Evolutionary conservation across 1,140 invertebrate species (phyloP).

Genomic region (Paralvinella palmiformis): DNA sequence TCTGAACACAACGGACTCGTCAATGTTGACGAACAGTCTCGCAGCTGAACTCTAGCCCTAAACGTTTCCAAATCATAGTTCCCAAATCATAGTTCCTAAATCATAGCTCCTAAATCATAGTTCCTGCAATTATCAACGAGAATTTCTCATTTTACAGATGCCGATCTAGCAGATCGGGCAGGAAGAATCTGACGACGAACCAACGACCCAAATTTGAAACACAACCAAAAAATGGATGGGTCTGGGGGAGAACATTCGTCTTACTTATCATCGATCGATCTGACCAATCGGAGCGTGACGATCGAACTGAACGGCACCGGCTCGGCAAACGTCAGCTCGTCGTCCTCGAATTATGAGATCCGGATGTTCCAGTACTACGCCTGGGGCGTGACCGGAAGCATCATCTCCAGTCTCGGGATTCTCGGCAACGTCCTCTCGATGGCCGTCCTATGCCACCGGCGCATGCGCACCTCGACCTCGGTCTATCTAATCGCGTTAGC

Average conservation of each 20-base stretch:
- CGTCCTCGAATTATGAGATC: neutral
- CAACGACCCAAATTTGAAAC: neutral
- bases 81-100: too few relatives aligned
- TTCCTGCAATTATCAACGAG: too few relatives aligned
- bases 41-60: too few relatives aligned
- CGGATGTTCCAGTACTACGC: slow-evolving; percentile 32
- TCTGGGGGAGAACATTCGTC: neutral
- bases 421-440: slow-evolving; percentile 44
- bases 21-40: too few relatives aligned
- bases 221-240: neutral
- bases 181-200: too few relatives aligned
- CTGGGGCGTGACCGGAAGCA: slow-evolving; percentile 58
- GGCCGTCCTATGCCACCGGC: slow-evolving; percentile 37
- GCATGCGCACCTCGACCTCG: slow-evolving; percentile 44
- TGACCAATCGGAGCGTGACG: neutral
- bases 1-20: too few relatives aligned
- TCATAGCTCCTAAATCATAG: too few relatives aligned
- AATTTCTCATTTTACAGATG: too few relatives aligned
- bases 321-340: neutral
- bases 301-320: neutral
- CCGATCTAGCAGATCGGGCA: too few relatives aligned
- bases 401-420: slow-evolving; percentile 56
- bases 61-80: too few relatives aligned
- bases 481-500: slow-evolving; percentile 44
- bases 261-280: neutral